Conservation (phyloP, 2,888 invertebrate genomes). For the Bursaphelenchus okinawaensis region DNA sequence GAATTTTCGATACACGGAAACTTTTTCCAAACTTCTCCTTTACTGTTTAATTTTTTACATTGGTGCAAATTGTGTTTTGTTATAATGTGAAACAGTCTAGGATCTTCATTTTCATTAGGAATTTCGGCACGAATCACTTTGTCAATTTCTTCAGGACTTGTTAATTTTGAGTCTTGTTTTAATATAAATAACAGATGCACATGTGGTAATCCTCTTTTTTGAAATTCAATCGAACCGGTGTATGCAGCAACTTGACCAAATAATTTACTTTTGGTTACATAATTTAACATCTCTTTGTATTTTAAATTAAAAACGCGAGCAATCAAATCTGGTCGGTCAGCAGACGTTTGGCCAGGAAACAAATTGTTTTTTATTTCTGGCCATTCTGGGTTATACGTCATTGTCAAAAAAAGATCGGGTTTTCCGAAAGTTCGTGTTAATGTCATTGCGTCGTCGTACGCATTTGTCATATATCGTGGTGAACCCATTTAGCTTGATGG, state of each 20-base stretch:
- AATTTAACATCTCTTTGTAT: conserved; percentile 30
- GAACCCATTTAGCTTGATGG: conserved; percentile 10
- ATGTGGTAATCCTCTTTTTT: too few relatives aligned
- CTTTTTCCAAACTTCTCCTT: too few relatives aligned
- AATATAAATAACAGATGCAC: conserved; percentile 45
- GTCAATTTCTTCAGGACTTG: conserved; percentile 47
- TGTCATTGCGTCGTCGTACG: too few relatives aligned
- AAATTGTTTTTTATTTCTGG: too few relatives aligned
- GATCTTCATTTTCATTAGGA: conserved; percentile 46
- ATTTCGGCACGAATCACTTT: conserved; percentile 57
- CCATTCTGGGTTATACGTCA: conserved; percentile 58
- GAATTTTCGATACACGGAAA: too few relatives aligned
- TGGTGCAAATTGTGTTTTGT: conserved; percentile 52
- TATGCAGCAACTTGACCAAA: conserved; percentile 37
- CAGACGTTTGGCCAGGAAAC: too few relatives aligned
- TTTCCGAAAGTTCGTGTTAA: conserved; percentile 34
- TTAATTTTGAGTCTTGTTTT: conserved; percentile 14
- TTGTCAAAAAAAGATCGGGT: conserved; percentile 50
- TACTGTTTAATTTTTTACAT: too few relatives aligned
- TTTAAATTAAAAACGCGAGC: conserved; percentile 43
- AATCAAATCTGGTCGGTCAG: conserved; percentile 37
- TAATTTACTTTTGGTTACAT: conserved; percentile 21
- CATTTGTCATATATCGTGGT: conserved; percentile 13
- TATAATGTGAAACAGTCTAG: conserved; percentile 52
- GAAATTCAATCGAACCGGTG: conserved; percentile 51